These are phyloP conservation scores for Aphaenogaster rudis DNA, from an alignment of 1,140 invertebrate genomes.

Conservation along the genomic window DNA sequence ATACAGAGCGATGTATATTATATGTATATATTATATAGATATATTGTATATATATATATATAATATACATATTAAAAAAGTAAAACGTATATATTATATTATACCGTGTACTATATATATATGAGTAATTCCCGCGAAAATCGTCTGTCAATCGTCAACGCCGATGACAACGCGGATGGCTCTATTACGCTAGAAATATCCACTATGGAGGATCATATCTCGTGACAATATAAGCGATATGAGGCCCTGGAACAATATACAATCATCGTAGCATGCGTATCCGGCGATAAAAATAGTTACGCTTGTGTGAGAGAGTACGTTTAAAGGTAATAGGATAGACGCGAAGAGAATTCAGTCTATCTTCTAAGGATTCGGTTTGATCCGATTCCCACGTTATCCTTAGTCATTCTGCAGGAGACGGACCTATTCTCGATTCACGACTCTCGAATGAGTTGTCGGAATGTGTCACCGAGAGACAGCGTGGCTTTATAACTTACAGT, in stretches of 20 bases:
- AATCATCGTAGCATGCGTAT: conserved; percentile 60
- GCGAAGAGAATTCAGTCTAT: conserved; percentile 22
- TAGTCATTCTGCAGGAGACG: conserved; percentile 13
- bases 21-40: conserved; percentile 54
- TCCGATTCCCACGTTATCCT: conserved; percentile 55
- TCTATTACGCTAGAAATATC: conserved; percentile 56
- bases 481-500: conserved; percentile 34
- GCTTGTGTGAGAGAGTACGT: conserved; percentile 56
- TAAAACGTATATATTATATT: conserved; percentile 67
- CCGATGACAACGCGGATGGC: conserved; percentile 41
- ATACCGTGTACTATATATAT: conserved; percentile 40
- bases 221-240: conserved; percentile 69
- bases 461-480: conserved; percentile 30
- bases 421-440: conserved; percentile 68
- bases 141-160: conserved; percentile 21
- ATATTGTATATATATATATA: conserved; percentile 49
- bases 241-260: conserved; percentile 24
- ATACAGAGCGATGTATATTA: conserved; percentile 55
- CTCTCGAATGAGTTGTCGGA: conserved; percentile 22
- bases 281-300: conserved; percentile 64
- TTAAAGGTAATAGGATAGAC: conserved; percentile 60
- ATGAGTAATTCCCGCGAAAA: conserved; percentile 39
- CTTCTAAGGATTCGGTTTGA: conserved; percentile 43
- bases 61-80: conserved; percentile 16
- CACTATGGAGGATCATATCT: conserved; percentile 69